phyloP scores from a whole-genome alignment of 2,113 vertebrate species.

The Phyllostomus discolor region DNA sequence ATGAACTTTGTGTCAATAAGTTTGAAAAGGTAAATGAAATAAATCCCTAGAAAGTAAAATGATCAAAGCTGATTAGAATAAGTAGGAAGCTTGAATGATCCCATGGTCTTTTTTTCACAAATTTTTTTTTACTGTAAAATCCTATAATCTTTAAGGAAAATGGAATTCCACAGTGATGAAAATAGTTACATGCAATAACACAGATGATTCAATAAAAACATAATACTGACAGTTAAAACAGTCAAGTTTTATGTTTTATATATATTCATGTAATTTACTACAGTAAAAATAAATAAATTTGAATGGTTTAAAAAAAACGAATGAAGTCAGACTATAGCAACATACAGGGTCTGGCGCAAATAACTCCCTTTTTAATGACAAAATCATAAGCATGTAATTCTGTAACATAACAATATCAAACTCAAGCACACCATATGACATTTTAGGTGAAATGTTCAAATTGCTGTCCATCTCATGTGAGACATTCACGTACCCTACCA shows the following conservation, averaged over 20 bases:
- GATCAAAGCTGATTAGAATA: background rate
- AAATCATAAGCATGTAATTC: too few species aligned
- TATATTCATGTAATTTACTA: background rate
- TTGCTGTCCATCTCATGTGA: too few species aligned
- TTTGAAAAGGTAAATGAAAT: background rate
- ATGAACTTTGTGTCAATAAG: background rate
- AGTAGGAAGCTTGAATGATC: background rate
- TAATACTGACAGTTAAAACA: background rate
- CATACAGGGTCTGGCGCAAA: background rate
- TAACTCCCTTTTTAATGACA: too few species aligned
- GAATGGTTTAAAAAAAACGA: background rate
- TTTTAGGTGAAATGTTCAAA: too few species aligned
- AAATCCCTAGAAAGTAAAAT: constrained; percentile 1
- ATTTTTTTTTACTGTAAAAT: background rate
- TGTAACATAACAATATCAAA: too few species aligned
- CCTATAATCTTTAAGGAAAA: background rate
- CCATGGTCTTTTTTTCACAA: background rate
- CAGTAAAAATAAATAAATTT: background rate
- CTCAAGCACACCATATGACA: too few species aligned
- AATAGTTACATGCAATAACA: background rate
- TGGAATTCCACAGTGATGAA: background rate
- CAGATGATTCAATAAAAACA: background rate
- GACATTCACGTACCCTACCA: too few species aligned
- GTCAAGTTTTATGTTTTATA: background rate
- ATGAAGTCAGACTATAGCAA: background rate